These are phyloP conservation scores for Hydra vulgaris DNA, from an alignment of 30 jellyfish, hydroid and myxozoan genomes.

Conservation along the genomic window DNA sequence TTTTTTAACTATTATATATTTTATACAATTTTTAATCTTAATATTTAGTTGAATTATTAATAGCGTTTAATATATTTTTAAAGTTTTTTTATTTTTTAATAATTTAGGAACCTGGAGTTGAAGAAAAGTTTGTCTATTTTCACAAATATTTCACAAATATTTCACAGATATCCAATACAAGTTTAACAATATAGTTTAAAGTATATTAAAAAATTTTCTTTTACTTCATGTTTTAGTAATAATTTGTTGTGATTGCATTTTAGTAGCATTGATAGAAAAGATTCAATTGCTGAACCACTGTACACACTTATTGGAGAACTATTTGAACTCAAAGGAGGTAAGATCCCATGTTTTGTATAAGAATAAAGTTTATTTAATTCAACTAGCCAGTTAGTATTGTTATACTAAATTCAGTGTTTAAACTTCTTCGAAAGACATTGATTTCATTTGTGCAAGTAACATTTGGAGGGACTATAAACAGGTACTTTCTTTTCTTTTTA, in stretches of 20 bases:
- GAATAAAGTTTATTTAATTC: too few relatives aligned
- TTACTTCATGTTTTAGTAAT: background rate
- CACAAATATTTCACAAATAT: too few relatives aligned
- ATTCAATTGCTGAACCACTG: conserved; percentile 91
- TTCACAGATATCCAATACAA: too few relatives aligned
- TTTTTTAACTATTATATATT: background rate
- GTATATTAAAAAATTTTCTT: background rate
- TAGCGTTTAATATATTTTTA: background rate
- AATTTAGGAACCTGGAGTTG: conserved; percentile 69
- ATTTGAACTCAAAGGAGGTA: conserved; percentile 97
- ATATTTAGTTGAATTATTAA: background rate
- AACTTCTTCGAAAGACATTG: conserved; percentile 70
- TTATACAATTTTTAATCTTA: too few relatives aligned
- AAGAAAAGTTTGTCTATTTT: conserved; percentile 41
- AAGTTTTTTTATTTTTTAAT: background rate
- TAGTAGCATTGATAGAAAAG: conserved; percentile 84
- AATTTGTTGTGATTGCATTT: background rate
- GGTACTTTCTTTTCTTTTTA: conserved; percentile 24
- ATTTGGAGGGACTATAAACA: conserved; percentile 97
- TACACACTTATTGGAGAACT: conserved; percentile 86
- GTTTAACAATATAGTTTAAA: background rate
- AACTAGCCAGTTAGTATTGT: too few relatives aligned
- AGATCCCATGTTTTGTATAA: background rate
- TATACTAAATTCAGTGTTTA: conserved; percentile 65
- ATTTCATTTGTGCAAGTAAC: conserved; percentile 93